These are phyloP conservation scores for Eledone cirrhosa DNA, from an alignment of 2,888 invertebrate genomes.

Conservation along the genomic window DNA sequence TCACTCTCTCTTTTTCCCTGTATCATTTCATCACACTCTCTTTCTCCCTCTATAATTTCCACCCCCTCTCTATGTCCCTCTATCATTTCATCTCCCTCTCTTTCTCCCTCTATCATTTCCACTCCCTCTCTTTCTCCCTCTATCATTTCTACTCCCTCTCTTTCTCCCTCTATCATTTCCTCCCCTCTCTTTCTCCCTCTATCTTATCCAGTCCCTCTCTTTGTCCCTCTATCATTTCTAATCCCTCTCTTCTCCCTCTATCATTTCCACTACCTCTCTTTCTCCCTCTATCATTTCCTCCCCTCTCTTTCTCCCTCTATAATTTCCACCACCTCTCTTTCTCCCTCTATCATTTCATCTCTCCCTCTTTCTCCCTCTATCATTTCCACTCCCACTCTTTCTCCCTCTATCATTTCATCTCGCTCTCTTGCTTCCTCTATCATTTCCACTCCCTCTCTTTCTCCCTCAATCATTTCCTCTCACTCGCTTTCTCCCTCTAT, in stretches of 20 bases:
- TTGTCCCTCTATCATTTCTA: constrained; percentile 26
- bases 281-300: background rate
- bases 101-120: too few species aligned
- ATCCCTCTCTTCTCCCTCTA: constrained; percentile 1
- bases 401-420: too few species aligned
- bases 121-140: background rate
- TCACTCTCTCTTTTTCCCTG: background rate
- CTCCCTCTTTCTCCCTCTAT: constrained; percentile 21
- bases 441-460: too few species aligned
- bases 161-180: background rate
- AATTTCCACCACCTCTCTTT: constrained; percentile 5
- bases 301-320: constrained; percentile 32
- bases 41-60: constrained; percentile 31
- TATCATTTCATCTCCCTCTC: constrained; percentile 27
- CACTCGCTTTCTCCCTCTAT: too few species aligned
- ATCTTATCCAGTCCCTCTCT: background rate
- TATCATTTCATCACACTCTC: constrained; percentile 24
- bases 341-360: constrained; percentile 24
- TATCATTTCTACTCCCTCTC: background rate
- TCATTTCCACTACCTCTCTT: background rate
- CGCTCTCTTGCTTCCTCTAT: too few species aligned
- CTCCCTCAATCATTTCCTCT: too few species aligned
- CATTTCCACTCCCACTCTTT: too few species aligned
- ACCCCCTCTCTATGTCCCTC: constrained; percentile 5
- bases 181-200: background rate